phyloP scores from a whole-genome alignment of 2,113 vertebrate genomes.

The Anhinga rufa region DNA sequence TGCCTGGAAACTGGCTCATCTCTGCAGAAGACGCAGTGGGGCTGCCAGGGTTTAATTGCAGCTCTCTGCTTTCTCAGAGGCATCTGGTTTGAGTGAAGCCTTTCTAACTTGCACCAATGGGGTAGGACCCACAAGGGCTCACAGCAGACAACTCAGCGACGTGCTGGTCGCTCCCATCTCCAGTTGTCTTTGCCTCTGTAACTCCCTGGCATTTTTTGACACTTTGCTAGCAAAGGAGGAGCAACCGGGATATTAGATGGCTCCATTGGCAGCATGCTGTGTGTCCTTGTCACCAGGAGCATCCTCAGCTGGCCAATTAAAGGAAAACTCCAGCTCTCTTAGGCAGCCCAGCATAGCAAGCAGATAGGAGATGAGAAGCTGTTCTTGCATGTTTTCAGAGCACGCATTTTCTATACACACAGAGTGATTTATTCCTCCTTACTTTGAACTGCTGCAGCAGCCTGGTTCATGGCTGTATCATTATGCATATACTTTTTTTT shows the following conservation, averaged over 20 bases:
- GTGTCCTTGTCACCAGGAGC: not conserved
- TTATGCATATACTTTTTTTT: not conserved
- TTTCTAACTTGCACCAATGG: not conserved
- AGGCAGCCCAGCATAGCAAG: not conserved
- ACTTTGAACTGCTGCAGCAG: not conserved
- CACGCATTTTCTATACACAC: not conserved
- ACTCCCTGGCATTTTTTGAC: not conserved
- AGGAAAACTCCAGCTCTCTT: not conserved
- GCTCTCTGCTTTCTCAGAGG: not conserved
- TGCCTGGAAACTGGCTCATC: not conserved
- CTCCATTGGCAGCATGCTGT: not conserved
- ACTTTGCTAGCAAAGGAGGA: not conserved
- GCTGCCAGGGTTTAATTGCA: not conserved
- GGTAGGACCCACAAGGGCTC: not conserved
- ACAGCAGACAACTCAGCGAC: not conserved
- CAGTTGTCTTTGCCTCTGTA: not conserved
- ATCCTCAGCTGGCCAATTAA: not conserved
- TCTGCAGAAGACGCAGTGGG: not conserved
- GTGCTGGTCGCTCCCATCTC: not conserved
- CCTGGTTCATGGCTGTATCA: not conserved
- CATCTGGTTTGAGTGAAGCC: constrained; percentile 26
- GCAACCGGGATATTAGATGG: not conserved
- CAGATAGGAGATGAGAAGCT: not conserved
- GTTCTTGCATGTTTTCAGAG: not conserved
- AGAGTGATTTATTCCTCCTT: not conserved